A percentile compares a stretch with the other conserved stretches of the same genome.
Evolutionary conservation across 2,113 vertebrate genomes (phyloP).

Genomic region (Cavia porcellus): DNA sequence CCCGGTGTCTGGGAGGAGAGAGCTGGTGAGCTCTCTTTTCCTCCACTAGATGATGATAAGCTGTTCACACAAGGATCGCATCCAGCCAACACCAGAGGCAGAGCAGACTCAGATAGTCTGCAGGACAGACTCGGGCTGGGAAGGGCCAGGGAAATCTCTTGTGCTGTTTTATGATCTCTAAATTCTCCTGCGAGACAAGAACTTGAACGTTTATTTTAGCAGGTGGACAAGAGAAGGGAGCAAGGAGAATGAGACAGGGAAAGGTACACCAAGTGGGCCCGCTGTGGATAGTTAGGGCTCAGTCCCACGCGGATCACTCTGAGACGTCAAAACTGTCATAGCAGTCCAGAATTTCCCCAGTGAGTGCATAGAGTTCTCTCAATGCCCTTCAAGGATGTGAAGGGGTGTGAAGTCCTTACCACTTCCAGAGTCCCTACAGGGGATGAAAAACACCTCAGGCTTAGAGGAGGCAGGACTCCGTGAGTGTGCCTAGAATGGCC

Average conservation of each 20-base stretch:
- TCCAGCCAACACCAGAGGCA: neutral
- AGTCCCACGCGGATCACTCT: neutral
- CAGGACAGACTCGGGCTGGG: neutral
- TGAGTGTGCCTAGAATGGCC: neutral
- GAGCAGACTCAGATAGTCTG: neutral
- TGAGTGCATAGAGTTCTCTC: neutral
- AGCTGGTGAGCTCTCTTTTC: conserved; percentile 8
- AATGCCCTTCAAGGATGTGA: neutral
- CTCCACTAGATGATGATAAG: neutral
- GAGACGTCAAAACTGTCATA: neutral
- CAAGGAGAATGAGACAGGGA: neutral
- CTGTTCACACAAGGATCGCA: neutral
- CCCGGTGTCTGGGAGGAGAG: neutral
- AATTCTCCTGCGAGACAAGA: neutral
- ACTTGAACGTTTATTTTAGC: conserved; percentile 34
- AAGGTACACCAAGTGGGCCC: neutral
- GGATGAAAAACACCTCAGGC: neutral
- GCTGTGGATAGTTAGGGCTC: neutral
- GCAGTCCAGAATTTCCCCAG: neutral
- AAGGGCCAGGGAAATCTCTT: neutral
- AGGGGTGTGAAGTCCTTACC: neutral
- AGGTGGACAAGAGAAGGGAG: neutral
- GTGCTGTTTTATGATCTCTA: neutral
- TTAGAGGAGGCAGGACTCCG: neutral
- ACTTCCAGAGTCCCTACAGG: neutral